phyloP scores from a whole-genome alignment of 1,140 invertebrate species.

The Trichonephila clavata region DNA sequence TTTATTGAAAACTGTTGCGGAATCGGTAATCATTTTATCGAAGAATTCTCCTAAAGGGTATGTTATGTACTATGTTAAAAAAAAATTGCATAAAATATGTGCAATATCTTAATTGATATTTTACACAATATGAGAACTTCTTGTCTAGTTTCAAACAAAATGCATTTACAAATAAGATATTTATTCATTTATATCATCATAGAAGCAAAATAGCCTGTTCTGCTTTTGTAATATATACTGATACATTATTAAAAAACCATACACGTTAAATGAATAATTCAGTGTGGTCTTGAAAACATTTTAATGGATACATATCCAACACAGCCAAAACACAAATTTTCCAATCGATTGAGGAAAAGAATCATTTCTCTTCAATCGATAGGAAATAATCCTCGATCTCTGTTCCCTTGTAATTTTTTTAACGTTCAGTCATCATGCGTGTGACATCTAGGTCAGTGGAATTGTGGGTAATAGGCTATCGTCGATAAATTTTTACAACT shows the following conservation, averaged over 20 bases:
- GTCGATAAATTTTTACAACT: slow-evolving; percentile 7
- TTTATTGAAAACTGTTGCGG: no score
- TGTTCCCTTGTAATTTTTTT: neutral
- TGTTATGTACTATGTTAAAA: no score
- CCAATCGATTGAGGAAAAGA: neutral
- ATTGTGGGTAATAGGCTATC: slow-evolving; percentile 7
- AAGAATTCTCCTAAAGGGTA: no score
- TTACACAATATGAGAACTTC: no score
- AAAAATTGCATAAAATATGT: no score
- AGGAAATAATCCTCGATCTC: neutral
- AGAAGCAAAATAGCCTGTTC: no score
- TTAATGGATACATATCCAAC: neutral
- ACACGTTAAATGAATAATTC: neutral
- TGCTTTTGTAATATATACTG: neutral
- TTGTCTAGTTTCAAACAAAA: no score
- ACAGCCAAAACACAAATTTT: neutral
- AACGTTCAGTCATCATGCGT: neutral
- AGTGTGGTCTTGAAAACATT: no score
- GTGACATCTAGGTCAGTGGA: neutral
- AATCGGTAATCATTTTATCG: no score
- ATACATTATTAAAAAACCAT: neutral
- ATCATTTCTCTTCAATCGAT: neutral
- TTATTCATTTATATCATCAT: no score
- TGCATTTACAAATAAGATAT: no score
- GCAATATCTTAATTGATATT: no score